phyloP scores from a whole-genome alignment of 2,888 invertebrate species.

The Melieria omissa region DNA sequence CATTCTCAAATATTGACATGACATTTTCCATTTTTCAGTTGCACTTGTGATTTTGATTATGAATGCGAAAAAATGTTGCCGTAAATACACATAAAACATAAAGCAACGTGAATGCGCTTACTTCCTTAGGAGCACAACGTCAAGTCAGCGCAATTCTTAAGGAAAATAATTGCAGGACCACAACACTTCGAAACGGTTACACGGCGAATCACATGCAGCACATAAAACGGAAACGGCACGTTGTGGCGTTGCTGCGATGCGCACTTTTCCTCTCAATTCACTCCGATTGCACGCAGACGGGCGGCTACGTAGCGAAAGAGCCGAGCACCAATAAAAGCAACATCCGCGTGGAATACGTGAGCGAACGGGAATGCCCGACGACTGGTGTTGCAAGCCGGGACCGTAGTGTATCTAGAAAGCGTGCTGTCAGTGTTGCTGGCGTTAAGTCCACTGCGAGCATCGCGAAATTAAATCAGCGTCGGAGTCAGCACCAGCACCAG shows the following conservation, averaged over 20 bases:
- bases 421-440: no score
- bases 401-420: neutral
- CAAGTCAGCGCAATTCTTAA: no score
- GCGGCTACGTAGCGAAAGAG: neutral
- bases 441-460: constrained; percentile 15
- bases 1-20: constrained; percentile 61
- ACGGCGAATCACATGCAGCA: no score
- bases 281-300: no score
- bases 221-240: no score
- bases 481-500: neutral
- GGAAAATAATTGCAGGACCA: no score
- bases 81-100: neutral
- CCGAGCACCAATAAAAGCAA: neutral
- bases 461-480: constrained; percentile 15
- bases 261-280: no score
- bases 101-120: no score
- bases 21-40: constrained; percentile 58
- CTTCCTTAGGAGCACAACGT: no score
- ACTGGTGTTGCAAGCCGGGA: neutral
- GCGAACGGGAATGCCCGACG: neutral
- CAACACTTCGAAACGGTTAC: no score
- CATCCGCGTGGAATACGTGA: neutral
- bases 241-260: no score
- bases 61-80: neutral
- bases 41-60: neutral